Base-by-base conservation (phyloP, 1,140 invertebrate genomes). In the Drosophila suzukii region DNA sequence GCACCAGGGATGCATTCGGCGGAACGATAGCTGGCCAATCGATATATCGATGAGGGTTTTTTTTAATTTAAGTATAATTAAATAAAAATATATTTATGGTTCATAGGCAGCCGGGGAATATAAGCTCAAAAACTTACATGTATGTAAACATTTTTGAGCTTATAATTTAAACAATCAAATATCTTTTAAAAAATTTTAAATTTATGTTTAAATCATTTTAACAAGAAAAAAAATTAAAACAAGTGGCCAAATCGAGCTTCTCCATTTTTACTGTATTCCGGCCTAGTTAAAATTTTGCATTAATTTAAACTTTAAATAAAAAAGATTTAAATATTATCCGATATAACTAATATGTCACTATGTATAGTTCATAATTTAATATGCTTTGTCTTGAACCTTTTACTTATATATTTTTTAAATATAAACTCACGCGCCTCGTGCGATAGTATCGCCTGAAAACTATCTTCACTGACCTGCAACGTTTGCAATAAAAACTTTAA, bases 1-100 rank as follows among this genome's bases (percentile, higher is more conserved):
- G 86, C 81, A 81, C 71, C 86, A 79, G 81, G 81, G 81, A 74
- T 88, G 83, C 78, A 79, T 83, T 76, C 11, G 11, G 15, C 27
- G 15, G 30, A 6, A 5, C 56, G 68, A 54, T 61, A 47, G 20
- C n/a, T 32, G 6, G 12, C 7, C 17, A 20, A 54, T 73, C 67
- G 55, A 73, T 27, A 6, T 15, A 73, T 73, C 73, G 49, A 61
- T 51, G 32, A 2, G 3, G 20, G 36, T 7, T 15, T 10, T 43
- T 43, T 13, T 53, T n/a, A 12, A 34, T 13, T 27, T 27, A 27
- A 27, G 46, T 13, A 32, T 47, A 47, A 11, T 30, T 24, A 13
- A 12, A 13, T 54, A 39, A 24, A 4, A 32, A 24, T 4, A 2
- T 13, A 15, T 20, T 15, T 20, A 13, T 17, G 7, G 27, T 27